phyloP scores from a whole-genome alignment of 2,888 invertebrate genomes.

The Ceramica pisi region DNA sequence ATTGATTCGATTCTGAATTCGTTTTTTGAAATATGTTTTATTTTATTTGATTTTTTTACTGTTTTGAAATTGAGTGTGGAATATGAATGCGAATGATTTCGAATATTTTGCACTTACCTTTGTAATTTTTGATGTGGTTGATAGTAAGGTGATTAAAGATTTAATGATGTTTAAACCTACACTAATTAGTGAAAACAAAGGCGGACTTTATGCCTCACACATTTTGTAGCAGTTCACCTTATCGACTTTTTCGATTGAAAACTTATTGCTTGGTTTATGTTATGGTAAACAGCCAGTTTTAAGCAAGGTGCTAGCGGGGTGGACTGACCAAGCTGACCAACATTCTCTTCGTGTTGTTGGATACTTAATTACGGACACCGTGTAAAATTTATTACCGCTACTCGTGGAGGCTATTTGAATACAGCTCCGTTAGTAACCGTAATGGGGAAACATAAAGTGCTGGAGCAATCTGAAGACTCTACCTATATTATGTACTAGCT shows the following conservation, averaged over 20 bases:
- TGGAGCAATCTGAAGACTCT: constrained; percentile 14
- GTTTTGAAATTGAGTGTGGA: background rate
- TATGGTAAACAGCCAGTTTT: background rate
- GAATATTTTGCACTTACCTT: background rate
- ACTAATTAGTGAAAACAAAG: too few relatives aligned
- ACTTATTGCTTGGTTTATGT: background rate
- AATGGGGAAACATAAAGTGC: background rate
- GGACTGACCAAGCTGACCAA: background rate
- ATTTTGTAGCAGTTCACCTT: too few relatives aligned
- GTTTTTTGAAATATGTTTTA: constrained; percentile 5
- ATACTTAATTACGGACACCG: background rate
- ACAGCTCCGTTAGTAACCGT: background rate
- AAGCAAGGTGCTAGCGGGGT: background rate
- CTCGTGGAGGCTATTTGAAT: background rate
- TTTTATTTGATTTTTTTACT: constrained; percentile 1
- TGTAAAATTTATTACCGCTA: background rate
- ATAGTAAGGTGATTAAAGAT: too few relatives aligned
- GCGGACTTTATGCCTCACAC: too few relatives aligned
- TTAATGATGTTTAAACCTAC: too few relatives aligned
- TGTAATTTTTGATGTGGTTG: too few relatives aligned
- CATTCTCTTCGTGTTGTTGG: background rate
- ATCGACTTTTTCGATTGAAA: background rate
- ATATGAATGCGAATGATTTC: background rate
- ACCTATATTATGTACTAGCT: background rate
- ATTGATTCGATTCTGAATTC: constrained; percentile 2